Evolutionary conservation across 2,797 vertebrate species (phyloP).

Genomic region (Lutjanus campechanus): DNA sequence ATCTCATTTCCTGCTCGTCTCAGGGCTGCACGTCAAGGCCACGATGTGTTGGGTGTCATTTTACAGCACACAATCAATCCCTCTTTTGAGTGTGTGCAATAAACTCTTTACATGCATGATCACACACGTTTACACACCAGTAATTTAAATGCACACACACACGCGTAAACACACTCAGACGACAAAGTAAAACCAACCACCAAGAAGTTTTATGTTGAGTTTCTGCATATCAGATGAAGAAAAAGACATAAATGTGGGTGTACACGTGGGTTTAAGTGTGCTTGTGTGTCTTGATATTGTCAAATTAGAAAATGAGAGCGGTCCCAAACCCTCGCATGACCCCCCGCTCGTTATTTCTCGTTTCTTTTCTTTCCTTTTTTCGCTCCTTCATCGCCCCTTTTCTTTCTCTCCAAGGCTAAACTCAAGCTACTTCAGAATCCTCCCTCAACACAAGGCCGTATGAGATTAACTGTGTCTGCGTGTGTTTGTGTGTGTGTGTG

Average conservation of each 20-base stretch:
- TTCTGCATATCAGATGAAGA: background rate
- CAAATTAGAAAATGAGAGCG: constrained; percentile 34
- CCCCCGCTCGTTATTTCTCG: constrained; percentile 10
- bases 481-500: constrained; percentile 13
- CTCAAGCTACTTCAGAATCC: constrained; percentile 51
- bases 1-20: constrained; percentile 56
- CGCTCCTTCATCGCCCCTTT: constrained; percentile 5
- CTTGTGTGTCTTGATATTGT: background rate
- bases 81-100: constrained; percentile 14
- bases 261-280: background rate
- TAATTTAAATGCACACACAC: background rate
- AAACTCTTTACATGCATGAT: constrained; percentile 34
- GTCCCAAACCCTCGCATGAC: constrained; percentile 19
- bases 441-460: constrained; percentile 49
- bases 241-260: background rate
- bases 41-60: constrained; percentile 33
- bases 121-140: constrained; percentile 2
- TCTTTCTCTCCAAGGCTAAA: constrained; percentile 53
- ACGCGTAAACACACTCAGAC: background rate
- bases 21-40: constrained; percentile 45
- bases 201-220: background rate
- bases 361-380: constrained; percentile 14
- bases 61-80: constrained; percentile 47
- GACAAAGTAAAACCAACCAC: background rate
- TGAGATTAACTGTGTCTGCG: constrained; percentile 44